Evolutionary conservation across 1,140 invertebrate species (phyloP).

Genomic region (Lepidurus apus): DNA sequence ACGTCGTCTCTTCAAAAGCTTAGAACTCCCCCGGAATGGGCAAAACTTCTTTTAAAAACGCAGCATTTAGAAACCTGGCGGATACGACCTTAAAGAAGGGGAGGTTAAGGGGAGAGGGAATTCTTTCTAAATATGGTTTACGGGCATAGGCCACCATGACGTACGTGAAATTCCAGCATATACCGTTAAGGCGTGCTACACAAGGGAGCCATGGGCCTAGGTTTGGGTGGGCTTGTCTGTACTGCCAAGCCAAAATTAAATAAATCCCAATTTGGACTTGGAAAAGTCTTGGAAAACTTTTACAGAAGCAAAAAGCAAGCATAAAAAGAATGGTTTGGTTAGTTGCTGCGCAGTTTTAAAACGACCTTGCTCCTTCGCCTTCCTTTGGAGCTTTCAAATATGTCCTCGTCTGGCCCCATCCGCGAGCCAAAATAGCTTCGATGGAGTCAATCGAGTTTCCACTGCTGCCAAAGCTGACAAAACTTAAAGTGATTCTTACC

Average conservation of each 20-base stretch:
- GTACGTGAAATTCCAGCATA: background rate
- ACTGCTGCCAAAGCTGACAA: background rate
- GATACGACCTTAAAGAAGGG: background rate
- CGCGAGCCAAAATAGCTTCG: background rate
- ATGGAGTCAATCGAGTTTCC: background rate
- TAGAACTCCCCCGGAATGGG: background rate
- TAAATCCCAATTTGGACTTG: background rate
- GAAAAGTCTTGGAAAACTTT: background rate
- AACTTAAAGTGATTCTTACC: background rate
- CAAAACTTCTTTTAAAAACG: background rate
- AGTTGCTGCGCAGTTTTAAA: constrained; percentile 15
- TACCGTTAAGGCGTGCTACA: background rate
- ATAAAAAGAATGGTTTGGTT: background rate
- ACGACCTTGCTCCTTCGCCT: constrained; percentile 17
- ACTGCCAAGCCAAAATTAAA: background rate
- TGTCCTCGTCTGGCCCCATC: background rate
- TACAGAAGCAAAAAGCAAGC: background rate
- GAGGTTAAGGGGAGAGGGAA: too few relatives aligned
- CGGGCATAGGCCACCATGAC: background rate
- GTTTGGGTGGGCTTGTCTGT: background rate
- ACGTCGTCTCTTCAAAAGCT: background rate
- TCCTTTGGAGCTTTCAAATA: background rate
- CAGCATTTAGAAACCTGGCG: background rate
- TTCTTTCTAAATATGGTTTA: constrained; percentile 7
- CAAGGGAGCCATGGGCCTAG: background rate